phyloP scores from a whole-genome alignment of 2,888 invertebrate genomes.

The Osmoderma eremita region DNA sequence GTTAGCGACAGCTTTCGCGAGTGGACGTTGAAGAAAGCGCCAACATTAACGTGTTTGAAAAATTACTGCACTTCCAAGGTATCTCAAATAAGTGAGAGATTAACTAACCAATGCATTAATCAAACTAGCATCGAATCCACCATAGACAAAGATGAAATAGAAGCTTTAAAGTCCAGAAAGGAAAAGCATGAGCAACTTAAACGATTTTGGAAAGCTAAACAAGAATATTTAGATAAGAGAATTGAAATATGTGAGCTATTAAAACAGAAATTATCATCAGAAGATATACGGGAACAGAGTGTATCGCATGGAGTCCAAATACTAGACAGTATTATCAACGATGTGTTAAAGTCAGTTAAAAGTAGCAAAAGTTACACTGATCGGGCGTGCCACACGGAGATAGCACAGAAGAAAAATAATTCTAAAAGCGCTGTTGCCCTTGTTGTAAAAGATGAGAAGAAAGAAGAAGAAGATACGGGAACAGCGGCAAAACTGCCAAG shows the following conservation, averaged over 20 bases:
- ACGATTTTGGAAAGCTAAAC: constrained; percentile 49
- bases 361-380: constrained; percentile 30
- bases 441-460: not conserved
- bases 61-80: constrained; percentile 42
- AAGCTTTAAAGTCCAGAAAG: constrained; percentile 46
- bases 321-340: constrained; percentile 39
- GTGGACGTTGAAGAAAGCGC: constrained; percentile 42
- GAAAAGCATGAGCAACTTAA: constrained; percentile 49
- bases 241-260: constrained; percentile 49
- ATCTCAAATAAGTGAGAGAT: constrained; percentile 39
- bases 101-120: constrained; percentile 24
- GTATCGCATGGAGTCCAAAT: constrained; percentile 37
- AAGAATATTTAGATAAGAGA: constrained; percentile 51
- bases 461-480: constrained; percentile 1
- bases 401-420: not conserved
- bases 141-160: constrained; percentile 40
- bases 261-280: constrained; percentile 41
- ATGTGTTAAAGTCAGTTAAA: constrained; percentile 37
- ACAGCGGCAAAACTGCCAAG: not conserved
- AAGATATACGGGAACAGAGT: constrained; percentile 17
- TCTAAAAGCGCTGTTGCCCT: constrained; percentile 32
- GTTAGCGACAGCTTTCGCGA: constrained; percentile 40
- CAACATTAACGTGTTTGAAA: constrained; percentile 39
- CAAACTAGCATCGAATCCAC: constrained; percentile 16
- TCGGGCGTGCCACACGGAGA: not conserved